Evolutionary conservation across 1,140 invertebrate species (phyloP), one percentile per base, ranked within the genome.

Genomic region (Meteorus sp.): DNA sequence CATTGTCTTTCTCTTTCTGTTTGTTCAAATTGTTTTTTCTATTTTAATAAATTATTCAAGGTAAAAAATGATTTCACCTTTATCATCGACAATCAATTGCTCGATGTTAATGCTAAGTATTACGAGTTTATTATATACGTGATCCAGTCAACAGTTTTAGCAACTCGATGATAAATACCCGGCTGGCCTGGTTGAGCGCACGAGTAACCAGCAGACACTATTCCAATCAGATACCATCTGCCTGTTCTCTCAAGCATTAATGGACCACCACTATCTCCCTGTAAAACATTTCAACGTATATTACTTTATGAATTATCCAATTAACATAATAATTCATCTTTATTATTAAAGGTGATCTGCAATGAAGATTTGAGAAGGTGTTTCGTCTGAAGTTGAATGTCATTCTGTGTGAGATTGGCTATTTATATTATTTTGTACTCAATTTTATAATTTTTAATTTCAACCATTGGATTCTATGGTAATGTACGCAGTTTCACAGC

Each of bases 131-230:
- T 80, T 0, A 80, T 74, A 62, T 80, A 80, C 11, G 78, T 82
- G 68, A 97, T 94, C 94, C 94, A 97, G 71, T 97, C 93, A 3
- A 95, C 93, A 1, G 94, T 95, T 74, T 93, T 91, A 1, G 93
- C 91, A 1, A 97, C 93, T 64, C 93, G 84, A 78, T 97, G 94
- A 76, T 97, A 97, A 61, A 97, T 97, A 23, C 94, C 94, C 0
- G 94, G 93, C 73, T 95, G 92, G 1, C 93, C 92, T 9, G 89
- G 84, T 69, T 93, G 92, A 0, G 93, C 94, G 69, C 94, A 97
- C 0, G 91, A 93, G 75, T 95, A 96, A 4, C 94, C 94, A 3
- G 94, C 94, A 7, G 47, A 50, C 31, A 50, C 47, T 13, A 50
- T 50, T 2, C 47, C 47, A 92, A 95, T 1, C 97, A 96, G 82